phyloP scores from a whole-genome alignment of 2,797 vertebrate species.

The Coregonus suidteri region DNA sequence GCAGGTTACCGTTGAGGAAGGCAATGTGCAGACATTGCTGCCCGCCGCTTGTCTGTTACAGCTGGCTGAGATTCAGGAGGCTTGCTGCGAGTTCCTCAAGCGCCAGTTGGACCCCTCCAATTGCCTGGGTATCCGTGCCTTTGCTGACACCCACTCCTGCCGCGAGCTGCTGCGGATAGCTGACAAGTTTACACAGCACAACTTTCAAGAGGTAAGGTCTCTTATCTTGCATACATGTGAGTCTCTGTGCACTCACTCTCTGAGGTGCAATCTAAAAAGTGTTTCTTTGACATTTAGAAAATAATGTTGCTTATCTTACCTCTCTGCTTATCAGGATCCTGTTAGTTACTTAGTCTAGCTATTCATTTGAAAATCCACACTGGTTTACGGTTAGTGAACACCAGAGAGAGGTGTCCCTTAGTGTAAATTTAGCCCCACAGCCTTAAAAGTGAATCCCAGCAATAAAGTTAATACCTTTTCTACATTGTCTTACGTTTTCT shows the following conservation, averaged over 20 bases:
- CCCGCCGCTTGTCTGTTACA: slow-evolving; percentile 97
- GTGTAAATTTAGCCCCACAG: too few relatives aligned
- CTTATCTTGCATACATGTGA: neutral
- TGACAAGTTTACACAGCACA: slow-evolving; percentile 99
- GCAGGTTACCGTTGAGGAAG: slow-evolving; percentile 97
- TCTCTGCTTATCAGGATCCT: neutral
- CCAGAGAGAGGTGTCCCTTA: too few relatives aligned
- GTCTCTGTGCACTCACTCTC: slow-evolving; percentile 1
- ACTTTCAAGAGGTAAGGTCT: slow-evolving; percentile 95
- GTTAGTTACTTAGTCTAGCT: neutral
- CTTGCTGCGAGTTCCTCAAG: slow-evolving; percentile 97
- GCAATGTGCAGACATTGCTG: slow-evolving; percentile 96
- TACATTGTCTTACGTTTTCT: too few relatives aligned
- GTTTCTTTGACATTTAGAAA: neutral
- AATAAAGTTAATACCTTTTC: too few relatives aligned
- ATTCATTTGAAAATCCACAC: neutral
- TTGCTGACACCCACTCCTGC: slow-evolving; percentile 97
- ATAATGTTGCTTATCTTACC: neutral
- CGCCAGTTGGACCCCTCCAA: slow-evolving; percentile 97
- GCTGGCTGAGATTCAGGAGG: slow-evolving; percentile 98
- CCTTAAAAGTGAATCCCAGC: too few relatives aligned
- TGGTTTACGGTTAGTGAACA: too few relatives aligned
- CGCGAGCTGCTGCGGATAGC: slow-evolving; percentile 95
- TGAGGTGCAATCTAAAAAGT: neutral
- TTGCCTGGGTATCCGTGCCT: slow-evolving; percentile 96